Base-by-base conservation (phyloP, 2,888 invertebrate genomes). In the Melanophora roralis region DNA sequence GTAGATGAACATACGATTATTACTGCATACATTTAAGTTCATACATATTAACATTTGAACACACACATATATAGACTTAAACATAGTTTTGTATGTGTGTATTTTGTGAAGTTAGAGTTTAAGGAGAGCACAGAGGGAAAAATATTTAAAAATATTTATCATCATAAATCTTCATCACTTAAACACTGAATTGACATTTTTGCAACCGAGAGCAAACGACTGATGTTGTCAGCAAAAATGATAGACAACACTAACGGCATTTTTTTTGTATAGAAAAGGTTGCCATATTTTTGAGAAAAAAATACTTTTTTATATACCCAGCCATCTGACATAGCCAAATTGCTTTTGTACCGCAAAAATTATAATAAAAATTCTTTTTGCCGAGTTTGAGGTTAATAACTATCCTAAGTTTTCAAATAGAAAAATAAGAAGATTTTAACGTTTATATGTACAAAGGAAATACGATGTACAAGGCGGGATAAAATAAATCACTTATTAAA, bases 141-240 rank as follows among this genome's bases (percentile, higher is more conserved):
- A 62, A 73, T 68, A 67, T 43, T 65, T 73, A 59, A 71, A 78
- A 81, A 78, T 75, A 79, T n/a, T n/a, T 79, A 81, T 81, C 82
- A 81, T 82, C 82, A 83, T 83, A 83, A 83, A 82, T 83, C 82
- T 83, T 83, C 82, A 81, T 82, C 82, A 83, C 80, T 82, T 83
- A 77, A 82, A 81, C 78, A 67, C 76, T 80, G 81, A 83, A 83
- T 83, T 83, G 82, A 82, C 81, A 82, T 78, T 78, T 81, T 79
- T 76, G 76, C 80, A 80, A 80, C 72, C 76, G 68, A 80, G 40
- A 76, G 76, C 80, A 76, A 80, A 72, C 67, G 76, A 80, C 80
- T 80, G 80, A 80, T 80, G 80, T 76, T 80, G 80, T 80, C 80
- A 80, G 80, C 64, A 64, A 72, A n/a, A 76, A 80, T 80, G 76